Evolutionary conservation across 2,797 vertebrate genomes (phyloP).

Genomic region (Intellagama lesueurii): DNA sequence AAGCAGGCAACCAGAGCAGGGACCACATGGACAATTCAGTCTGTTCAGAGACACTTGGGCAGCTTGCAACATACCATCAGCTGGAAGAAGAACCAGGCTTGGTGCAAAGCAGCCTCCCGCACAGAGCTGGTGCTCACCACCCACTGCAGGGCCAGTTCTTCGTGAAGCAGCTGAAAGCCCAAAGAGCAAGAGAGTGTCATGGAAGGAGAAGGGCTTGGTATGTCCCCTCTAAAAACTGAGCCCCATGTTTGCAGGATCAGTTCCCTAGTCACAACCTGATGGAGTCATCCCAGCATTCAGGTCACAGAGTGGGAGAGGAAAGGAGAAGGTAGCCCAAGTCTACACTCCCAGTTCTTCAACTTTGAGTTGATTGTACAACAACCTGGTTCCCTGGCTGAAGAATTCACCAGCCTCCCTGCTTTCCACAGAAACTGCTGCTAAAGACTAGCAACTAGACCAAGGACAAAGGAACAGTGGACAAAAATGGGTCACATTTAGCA

Average conservation of each 20-base stretch:
- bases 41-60: neutral
- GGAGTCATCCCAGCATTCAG: neutral
- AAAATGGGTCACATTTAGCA: neutral
- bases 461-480: neutral
- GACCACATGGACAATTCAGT: no score
- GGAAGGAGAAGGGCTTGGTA: neutral
- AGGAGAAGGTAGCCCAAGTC: neutral
- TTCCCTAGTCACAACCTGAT: neutral
- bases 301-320: neutral
- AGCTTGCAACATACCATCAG: slow-evolving; percentile 83
- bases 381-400: neutral
- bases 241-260: neutral
- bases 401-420: neutral
- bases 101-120: slow-evolving; percentile 88
- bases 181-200: neutral
- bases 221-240: neutral
- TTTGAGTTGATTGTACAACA: neutral
- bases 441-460: neutral
- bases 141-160: slow-evolving; percentile 93
- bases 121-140: slow-evolving; percentile 89
- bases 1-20: neutral
- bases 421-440: neutral
- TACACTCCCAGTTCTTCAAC: no score
- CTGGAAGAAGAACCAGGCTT: slow-evolving; percentile 95
- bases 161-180: slow-evolving; percentile 86